These are phyloP conservation scores for Drosophila nr. perissopoda DNA, from an alignment of 2,888 invertebrate genomes.

Conservation along the genomic window DNA sequence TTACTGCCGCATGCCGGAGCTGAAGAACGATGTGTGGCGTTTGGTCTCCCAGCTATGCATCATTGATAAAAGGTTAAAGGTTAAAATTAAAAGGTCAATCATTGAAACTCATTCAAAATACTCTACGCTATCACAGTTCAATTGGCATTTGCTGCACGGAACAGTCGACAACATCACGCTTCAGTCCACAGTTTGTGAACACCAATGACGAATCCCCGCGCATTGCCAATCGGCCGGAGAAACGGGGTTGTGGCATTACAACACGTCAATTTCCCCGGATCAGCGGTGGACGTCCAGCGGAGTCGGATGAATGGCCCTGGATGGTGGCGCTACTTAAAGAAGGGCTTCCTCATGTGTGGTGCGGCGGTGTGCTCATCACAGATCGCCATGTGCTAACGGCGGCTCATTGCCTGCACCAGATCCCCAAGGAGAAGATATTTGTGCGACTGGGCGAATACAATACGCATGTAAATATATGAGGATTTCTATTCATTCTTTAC, in stretches of 20 bases:
- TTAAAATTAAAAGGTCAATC: no score
- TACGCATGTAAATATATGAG: constrained; percentile 85
- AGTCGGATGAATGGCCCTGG: constrained; percentile 92
- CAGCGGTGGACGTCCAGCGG: constrained; percentile 88
- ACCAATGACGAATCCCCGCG: constrained; percentile 54
- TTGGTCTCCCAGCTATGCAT: constrained; percentile 90
- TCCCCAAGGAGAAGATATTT: constrained; percentile 87
- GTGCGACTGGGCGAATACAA: constrained; percentile 94
- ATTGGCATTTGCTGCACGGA: constrained; percentile 92
- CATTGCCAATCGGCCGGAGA: constrained; percentile 79
- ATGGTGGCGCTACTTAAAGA: constrained; percentile 91
- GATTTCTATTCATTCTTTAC: background rate
- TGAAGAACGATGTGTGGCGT: constrained; percentile 87
- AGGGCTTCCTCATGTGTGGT: constrained; percentile 87
- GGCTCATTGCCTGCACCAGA: constrained; percentile 85
- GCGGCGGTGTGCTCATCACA: constrained; percentile 93
- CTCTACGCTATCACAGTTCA: constrained; percentile 73
- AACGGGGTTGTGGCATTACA: constrained; percentile 84
- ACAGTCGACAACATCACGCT: constrained; percentile 72
- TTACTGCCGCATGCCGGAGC: constrained; percentile 88
- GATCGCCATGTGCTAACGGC: constrained; percentile 88
- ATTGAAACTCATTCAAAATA: background rate
- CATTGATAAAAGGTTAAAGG: constrained; percentile 86
- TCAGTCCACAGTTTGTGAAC: constrained; percentile 75
- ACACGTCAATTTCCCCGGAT: constrained; percentile 86